Evolutionary conservation across 2,113 vertebrate genomes (phyloP).

Genomic region (Bettongia penicillata): DNA sequence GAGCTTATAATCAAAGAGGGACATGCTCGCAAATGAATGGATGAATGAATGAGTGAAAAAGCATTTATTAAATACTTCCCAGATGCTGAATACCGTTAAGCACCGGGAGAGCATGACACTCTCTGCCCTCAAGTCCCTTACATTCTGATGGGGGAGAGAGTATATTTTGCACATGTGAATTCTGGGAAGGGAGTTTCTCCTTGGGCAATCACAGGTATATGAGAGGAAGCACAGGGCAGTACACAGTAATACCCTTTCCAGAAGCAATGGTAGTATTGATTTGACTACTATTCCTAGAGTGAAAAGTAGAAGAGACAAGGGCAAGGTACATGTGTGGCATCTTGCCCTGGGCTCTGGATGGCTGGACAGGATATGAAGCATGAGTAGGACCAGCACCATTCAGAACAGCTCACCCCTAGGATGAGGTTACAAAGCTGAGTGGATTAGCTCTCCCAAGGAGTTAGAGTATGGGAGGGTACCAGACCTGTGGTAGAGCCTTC

Average conservation of each 20-base stretch:
- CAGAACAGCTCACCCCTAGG: background rate
- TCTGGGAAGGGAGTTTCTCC: background rate
- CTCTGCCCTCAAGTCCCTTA: background rate
- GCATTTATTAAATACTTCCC: background rate
- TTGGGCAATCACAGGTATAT: background rate
- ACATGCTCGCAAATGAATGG: background rate
- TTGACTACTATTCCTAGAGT: background rate
- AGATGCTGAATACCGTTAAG: background rate
- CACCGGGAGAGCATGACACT: background rate
- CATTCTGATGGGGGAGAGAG: background rate
- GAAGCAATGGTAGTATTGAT: background rate
- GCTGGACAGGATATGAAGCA: background rate
- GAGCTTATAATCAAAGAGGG: background rate
- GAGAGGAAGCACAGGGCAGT: background rate
- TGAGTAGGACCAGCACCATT: background rate
- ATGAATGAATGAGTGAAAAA: background rate
- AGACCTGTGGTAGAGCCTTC: background rate
- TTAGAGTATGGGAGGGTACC: background rate
- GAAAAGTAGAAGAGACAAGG: background rate
- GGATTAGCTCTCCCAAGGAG: background rate
- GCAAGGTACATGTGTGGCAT: background rate
- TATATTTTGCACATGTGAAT: background rate
- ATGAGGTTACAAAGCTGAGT: background rate
- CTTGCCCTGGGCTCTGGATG: background rate
- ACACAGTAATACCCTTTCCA: background rate